Base-by-base conservation (phyloP, 1,140 invertebrate species). In the Asbolus verrucosus region DNA sequence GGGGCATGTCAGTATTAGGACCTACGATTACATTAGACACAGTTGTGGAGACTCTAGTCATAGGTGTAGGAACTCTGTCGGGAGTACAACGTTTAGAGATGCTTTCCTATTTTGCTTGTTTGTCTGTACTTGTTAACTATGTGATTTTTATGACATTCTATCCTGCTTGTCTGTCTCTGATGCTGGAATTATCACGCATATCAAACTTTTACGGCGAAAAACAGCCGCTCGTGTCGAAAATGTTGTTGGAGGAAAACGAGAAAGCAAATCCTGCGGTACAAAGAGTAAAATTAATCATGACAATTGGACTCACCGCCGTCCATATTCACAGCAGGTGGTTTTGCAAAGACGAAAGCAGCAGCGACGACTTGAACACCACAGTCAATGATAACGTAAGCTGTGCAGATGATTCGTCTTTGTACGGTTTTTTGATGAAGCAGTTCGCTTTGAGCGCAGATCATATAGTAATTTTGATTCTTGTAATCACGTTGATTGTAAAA, bases 261-360 rank as follows among this genome's bases (percentile, higher is more conserved):
- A 78, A 78, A 67, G 66, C 73, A 6, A 98, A 98, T 84, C 95
- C 95, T 11, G 94, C 97, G 6, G 90, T 96, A 14, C 94, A 98
- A 81, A 86, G 94, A 68, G 94, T 98, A 1, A 98, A 98, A 83
- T 85, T 94, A 72, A 95, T 95, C 36, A 95, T 95, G 95, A 95
- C 94, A 31, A 92, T 91, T 5, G 94, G 94, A 2, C 82, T 98
- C 38, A 89, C 96, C 65, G 86, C 96, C 50, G 95, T 98, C 2
- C 94, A 97, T 81, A 88, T 89, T 19, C 90, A 93, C 75, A 84
- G 83, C 74, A 78, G 81, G 6, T 83, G 81, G 82, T 74, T 79
- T 6, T 67, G 82, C 67, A 70, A 76, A 61, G 77, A 78, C 4
- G 75, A 77, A 46, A 70, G 67, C 8, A 66, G 69, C 8, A 71